A percentile compares a stretch with the other conserved stretches of the same genome.
These are phyloP conservation scores for Sternarchorhynchus goeldii DNA, from an alignment of 2,797 vertebrate species.

Conservation along the genomic window DNA sequence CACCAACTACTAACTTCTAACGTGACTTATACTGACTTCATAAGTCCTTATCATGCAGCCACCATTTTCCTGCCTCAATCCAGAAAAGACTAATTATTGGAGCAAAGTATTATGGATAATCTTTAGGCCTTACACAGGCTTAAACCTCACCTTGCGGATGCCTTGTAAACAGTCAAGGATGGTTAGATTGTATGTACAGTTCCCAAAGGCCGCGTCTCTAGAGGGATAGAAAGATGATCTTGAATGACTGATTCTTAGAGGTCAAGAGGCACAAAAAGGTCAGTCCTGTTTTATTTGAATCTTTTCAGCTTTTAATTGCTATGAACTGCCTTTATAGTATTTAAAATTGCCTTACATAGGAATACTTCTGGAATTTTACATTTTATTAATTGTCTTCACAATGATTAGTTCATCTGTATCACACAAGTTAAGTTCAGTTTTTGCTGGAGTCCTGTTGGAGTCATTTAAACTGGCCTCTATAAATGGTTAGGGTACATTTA, in stretches of 20 bases:
- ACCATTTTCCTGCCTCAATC: constrained; percentile 9
- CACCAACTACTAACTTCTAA: not conserved
- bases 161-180: constrained; percentile 91
- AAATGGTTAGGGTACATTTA: not conserved
- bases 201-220: constrained; percentile 89
- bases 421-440: constrained; percentile 11
- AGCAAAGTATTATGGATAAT: constrained; percentile 49
- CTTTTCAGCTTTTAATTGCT: too few species aligned
- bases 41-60: not conserved
- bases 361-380: too few species aligned
- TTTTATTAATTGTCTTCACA: too few species aligned
- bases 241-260: not conserved
- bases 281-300: too few species aligned
- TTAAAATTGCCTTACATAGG: too few species aligned
- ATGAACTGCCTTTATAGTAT: too few species aligned
- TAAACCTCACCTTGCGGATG: constrained; percentile 82
- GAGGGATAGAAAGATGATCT: constrained; percentile 27
- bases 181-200: constrained; percentile 84
- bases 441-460: too few species aligned
- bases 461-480: not conserved
- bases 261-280: too few species aligned
- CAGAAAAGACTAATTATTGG: constrained; percentile 45
- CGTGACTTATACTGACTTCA: too few species aligned
- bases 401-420: too few species aligned
- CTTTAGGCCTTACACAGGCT: too few species aligned